Conservation (phyloP, 2,888 invertebrate genomes). For the Tetramorium bicarinatum region DNA sequence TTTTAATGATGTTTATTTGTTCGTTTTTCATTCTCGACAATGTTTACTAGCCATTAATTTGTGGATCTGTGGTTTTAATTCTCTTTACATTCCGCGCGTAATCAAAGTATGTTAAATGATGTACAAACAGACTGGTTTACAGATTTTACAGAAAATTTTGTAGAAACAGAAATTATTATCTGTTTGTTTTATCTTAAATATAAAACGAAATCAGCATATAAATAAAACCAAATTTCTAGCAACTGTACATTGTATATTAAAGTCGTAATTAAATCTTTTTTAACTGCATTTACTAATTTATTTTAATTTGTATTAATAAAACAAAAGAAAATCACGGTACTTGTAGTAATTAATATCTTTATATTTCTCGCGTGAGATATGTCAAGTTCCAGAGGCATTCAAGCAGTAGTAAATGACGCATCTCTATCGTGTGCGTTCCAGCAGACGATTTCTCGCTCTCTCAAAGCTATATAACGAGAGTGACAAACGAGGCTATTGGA, state of each 20-base stretch:
- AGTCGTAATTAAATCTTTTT: background rate
- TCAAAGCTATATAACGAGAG: conserved; percentile 49
- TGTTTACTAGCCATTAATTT: conserved; percentile 2
- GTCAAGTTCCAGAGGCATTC: conserved; percentile 37
- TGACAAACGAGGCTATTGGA: conserved; percentile 63
- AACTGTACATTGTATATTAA: background rate
- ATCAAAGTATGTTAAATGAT: background rate
- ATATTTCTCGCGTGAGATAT: conserved; percentile 14
- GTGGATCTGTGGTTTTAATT: background rate
- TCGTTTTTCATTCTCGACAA: background rate
- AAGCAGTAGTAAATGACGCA: conserved; percentile 31
- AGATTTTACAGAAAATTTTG: background rate
- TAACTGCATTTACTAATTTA: background rate
- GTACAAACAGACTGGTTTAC: conserved; percentile 4
- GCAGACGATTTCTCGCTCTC: conserved; percentile 32
- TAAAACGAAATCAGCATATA: background rate
- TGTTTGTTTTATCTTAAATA: background rate
- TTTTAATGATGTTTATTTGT: conserved; percentile 28
- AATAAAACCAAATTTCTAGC: background rate
- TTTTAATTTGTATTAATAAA: background rate
- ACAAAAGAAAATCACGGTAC: background rate
- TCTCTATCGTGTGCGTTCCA: conserved; percentile 16
- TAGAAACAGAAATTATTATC: background rate
- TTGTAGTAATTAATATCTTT: conserved; percentile 1
- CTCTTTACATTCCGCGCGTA: background rate